Evolutionary conservation across 2,113 vertebrate genomes (phyloP).

Genomic region (Chiloscyllium plagiosum): DNA sequence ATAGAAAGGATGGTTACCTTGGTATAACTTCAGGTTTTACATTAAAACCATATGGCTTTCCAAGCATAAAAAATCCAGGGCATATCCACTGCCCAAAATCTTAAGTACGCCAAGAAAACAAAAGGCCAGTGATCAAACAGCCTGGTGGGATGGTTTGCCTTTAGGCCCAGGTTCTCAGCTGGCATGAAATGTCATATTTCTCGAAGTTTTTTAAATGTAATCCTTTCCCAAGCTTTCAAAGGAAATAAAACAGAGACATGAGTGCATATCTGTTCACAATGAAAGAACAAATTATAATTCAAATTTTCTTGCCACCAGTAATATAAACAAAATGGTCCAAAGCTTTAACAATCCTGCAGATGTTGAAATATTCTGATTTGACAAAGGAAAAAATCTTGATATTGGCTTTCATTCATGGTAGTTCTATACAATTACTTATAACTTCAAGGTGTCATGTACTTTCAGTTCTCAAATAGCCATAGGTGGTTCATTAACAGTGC

Average conservation of each 20-base stretch:
- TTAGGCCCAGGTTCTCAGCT: neutral
- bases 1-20: neutral
- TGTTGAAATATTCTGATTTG: neutral
- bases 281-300: neutral
- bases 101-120: neutral
- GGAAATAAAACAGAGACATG: neutral
- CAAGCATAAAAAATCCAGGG: neutral
- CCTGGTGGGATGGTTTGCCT: neutral
- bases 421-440: neutral
- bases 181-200: neutral
- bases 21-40: too few species aligned
- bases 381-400: neutral
- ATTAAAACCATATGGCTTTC: neutral
- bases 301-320: neutral
- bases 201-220: neutral
- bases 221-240: neutral
- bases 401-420: neutral
- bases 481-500: neutral
- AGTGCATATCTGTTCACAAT: neutral
- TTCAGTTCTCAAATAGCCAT: neutral
- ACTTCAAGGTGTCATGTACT: neutral
- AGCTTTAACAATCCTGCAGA: neutral
- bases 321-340: neutral
- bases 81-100: neutral
- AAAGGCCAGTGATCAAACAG: too few species aligned